These are phyloP conservation scores for Aporophyla nigra DNA, from an alignment of 2,888 invertebrate species.

Conservation along the genomic window DNA sequence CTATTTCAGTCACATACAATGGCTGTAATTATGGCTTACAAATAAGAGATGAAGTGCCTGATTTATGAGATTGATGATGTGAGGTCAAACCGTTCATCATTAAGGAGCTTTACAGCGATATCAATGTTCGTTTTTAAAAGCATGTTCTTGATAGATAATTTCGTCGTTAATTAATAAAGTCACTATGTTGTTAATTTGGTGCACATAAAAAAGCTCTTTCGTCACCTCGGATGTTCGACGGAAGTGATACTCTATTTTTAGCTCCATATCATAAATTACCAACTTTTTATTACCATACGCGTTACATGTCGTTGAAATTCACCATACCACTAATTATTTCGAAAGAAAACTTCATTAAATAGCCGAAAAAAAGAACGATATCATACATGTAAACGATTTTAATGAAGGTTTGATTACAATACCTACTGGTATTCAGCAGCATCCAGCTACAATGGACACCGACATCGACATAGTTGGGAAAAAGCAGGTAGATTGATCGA, in stretches of 20 bases:
- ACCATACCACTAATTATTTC: not conserved
- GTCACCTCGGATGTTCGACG: constrained; percentile 2
- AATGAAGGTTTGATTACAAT: not conserved
- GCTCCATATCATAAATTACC: not conserved
- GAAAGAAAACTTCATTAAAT: not conserved
- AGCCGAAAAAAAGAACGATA: not conserved
- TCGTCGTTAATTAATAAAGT: not conserved
- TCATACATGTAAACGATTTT: not conserved
- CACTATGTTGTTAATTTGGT: not conserved
- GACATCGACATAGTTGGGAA: not conserved
- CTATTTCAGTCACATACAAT: constrained; percentile 23
- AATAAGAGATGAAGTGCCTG: not conserved
- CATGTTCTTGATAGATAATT: not conserved
- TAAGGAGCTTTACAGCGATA: not conserved
- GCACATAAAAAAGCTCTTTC: not conserved
- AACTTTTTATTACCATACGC: constrained; percentile 20
- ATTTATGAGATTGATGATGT: not conserved
- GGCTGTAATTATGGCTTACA: not conserved
- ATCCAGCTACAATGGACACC: not conserved
- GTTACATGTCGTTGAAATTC: not conserved
- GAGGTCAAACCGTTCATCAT: not conserved
- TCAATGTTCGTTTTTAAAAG: not conserved
- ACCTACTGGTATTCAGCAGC: not conserved
- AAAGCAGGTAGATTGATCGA: not conserved
- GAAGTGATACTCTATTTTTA: constrained; percentile 34